Base-by-base conservation (phyloP, 1,140 invertebrate species). In the Aricia agestis region DNA sequence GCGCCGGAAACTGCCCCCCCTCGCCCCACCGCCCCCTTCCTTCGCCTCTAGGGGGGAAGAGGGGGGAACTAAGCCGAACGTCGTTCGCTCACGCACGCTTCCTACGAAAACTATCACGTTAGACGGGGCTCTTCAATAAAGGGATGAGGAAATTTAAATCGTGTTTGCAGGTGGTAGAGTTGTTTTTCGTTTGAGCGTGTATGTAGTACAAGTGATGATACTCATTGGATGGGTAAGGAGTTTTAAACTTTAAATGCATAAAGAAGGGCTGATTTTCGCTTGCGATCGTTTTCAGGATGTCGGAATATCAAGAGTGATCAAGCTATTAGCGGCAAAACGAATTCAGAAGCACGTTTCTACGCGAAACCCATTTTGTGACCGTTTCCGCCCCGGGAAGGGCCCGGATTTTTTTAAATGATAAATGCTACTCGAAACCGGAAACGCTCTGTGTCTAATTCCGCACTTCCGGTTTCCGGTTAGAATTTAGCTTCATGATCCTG, bases 1-100 rank as follows among this genome's bases (percentile, higher is more conserved):
- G 85, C 82, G 84, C 79, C 88, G 88, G 88, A 90, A 87, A 81
- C 78, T 73, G 74, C 75, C 80, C 76, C 76, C 72, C 78, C 83
- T 74, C 72, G 25, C 45, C 45, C 45, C 45, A 3, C 45, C 11
- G 45, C 45, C 45, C 45, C 1, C 13, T 52, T 52, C 45, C 45
- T 52, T 15, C 45, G 45, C 45, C 45, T 52, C 45, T 11, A 52
- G 45, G 45, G 45, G 45, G 45, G 45, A 4, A 11, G 45, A 15
- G 45, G 13, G 45, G 45, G 13, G 45, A 13, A 11, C 45, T 52
- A 82, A 87, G 80, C 82, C 79, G 77, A 78, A 76, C 81, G 76
- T 72, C 78, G 73, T 76, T 71, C 84, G 81, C 84, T 78, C 83
- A 85, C 85, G 84, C 82, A 82, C 84, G 76, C 72, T 79, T 78